Percentiles rank a stretch among this genome's conserved stretches.
Conservation (phyloP, 1,140 invertebrate species). For the Brachionus rubens region DNA sequence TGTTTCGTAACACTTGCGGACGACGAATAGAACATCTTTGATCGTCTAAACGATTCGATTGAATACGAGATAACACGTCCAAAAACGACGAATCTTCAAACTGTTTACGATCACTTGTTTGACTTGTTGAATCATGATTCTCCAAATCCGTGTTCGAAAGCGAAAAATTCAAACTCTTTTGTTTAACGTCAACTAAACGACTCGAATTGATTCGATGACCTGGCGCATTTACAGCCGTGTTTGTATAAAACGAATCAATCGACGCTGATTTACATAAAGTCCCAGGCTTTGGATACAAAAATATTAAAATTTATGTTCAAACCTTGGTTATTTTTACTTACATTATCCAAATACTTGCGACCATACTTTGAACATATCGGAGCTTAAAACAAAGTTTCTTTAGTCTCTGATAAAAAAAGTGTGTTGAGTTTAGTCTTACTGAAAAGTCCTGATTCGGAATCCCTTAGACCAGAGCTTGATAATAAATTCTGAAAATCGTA, state of each 20-base stretch:
- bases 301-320: no score
- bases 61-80: conserved; percentile 2
- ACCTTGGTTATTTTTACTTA: no score
- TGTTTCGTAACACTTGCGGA: neutral
- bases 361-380: conserved; percentile 41
- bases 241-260: conserved; percentile 39
- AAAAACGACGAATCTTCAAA: conserved; percentile 23
- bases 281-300: no score
- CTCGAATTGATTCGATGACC: neutral
- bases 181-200: neutral
- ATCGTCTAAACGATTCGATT: conserved; percentile 31
- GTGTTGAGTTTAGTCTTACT: conserved; percentile 2
- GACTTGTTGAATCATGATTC: conserved; percentile 7
- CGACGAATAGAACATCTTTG: conserved; percentile 19
- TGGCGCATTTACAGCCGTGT: neutral
- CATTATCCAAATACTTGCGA: conserved; percentile 36
- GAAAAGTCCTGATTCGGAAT: conserved; percentile 38
- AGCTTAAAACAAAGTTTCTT: neutral
- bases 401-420: no score
- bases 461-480: neutral
- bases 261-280: conserved; percentile 32
- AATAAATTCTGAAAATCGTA: conserved; percentile 40
- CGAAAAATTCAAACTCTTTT: conserved; percentile 40
- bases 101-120: neutral
- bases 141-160: conserved; percentile 31